phyloP scores from a whole-genome alignment of 1,140 invertebrate genomes.

The Akabosia matsudoensis region DNA sequence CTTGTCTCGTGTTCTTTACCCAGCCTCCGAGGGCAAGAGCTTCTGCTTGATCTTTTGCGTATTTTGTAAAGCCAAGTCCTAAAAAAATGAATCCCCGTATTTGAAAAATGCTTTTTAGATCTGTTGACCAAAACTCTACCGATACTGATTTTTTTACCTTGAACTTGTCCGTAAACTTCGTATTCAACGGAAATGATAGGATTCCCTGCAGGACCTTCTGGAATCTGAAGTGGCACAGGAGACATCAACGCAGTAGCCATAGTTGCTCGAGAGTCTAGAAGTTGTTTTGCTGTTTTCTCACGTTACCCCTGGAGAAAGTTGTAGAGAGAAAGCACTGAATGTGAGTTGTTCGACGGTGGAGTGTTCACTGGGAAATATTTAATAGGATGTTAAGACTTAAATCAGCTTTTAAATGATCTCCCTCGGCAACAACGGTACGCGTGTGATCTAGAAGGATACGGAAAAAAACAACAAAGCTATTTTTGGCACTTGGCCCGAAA shows the following conservation, averaged over 20 bases:
- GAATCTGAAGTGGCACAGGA: neutral
- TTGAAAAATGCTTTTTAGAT: neutral
- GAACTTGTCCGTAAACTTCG: slow-evolving; percentile 82
- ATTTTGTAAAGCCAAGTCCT: slow-evolving; percentile 85
- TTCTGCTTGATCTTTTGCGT: slow-evolving; percentile 71
- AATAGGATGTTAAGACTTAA: neutral
- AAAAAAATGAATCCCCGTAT: slow-evolving; percentile 47
- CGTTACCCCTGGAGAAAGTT: too few relatives aligned
- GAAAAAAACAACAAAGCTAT: neutral
- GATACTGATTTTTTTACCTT: slow-evolving; percentile 64
- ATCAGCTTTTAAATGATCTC: neutral
- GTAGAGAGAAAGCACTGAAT: too few relatives aligned
- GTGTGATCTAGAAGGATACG: neutral
- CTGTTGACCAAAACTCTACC: too few relatives aligned
- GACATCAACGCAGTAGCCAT: neutral
- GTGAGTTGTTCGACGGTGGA: too few relatives aligned
- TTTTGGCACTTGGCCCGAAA: neutral
- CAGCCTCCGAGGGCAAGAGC: slow-evolving; percentile 74
- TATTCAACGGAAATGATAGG: slow-evolving; percentile 75
- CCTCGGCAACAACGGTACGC: neutral
- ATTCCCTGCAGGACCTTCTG: slow-evolving; percentile 2
- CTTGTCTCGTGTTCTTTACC: slow-evolving; percentile 83
- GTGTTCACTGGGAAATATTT: too few relatives aligned
- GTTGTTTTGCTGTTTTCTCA: neutral
- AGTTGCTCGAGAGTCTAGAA: neutral